A percentile compares a stretch with the other conserved stretches of the same genome.
phyloP scores from a whole-genome alignment of 2,888 invertebrate genomes.

The Scaptomyza reducta region DNA sequence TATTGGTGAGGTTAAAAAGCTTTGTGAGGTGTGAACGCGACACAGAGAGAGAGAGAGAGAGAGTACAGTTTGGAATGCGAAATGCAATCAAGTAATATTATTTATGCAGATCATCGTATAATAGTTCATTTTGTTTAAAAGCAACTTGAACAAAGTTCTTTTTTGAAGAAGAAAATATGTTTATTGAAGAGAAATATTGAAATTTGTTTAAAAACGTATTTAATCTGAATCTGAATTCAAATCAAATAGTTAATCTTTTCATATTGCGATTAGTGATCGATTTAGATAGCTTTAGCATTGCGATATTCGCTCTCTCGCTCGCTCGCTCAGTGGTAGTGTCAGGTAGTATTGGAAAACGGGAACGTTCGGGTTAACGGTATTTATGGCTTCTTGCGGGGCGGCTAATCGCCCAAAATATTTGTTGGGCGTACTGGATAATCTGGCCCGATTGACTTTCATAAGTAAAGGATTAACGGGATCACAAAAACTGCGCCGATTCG shows the following conservation, averaged over 20 bases:
- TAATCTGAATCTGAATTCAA: too few relatives aligned
- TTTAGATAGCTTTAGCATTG: not conserved
- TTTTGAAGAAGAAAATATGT: too few relatives aligned
- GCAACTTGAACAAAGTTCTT: too few relatives aligned
- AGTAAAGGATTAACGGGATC: constrained; percentile 68
- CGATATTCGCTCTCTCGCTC: not conserved
- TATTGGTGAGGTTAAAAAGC: not conserved
- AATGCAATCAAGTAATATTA: too few relatives aligned
- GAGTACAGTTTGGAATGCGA: not conserved
- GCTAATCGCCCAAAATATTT: constrained; percentile 78
- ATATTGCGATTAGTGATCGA: not conserved
- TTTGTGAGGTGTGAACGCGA: not conserved
- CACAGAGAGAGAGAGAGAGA: not conserved
- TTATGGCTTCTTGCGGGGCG: constrained; percentile 58
- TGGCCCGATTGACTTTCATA: constrained; percentile 77
- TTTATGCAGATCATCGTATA: too few relatives aligned
- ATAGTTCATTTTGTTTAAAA: too few relatives aligned
- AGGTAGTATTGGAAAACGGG: not conserved
- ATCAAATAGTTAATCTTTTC: too few relatives aligned
- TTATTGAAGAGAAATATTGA: too few relatives aligned
- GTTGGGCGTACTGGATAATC: constrained; percentile 76
- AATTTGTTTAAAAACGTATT: too few relatives aligned
- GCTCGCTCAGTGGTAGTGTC: not conserved
- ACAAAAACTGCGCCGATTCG: not conserved
- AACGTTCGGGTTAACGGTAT: not conserved